Percentiles rank a stretch among this genome's conserved stretches.
Conservation (phyloP, 2,113 vertebrate genomes). For the Mellivora capensis region DNA sequence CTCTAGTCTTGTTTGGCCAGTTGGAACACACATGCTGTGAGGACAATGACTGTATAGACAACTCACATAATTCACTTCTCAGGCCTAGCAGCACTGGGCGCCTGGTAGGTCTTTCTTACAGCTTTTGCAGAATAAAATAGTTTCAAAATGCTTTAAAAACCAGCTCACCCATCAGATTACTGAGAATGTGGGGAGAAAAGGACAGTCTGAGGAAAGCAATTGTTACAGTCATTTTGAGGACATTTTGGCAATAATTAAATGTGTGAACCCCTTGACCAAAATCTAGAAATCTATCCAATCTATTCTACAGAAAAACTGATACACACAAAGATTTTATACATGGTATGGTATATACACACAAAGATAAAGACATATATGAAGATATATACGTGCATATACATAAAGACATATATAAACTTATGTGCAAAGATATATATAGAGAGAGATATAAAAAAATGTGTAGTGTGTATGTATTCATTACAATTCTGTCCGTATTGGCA, state of each 20-base stretch:
- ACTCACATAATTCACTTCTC: not conserved
- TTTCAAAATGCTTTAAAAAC: constrained; percentile 22
- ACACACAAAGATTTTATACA: not conserved
- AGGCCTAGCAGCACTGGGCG: not conserved
- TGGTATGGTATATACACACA: not conserved
- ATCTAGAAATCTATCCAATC: not conserved
- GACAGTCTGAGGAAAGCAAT: not conserved
- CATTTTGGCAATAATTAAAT: not conserved
- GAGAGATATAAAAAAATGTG: not conserved
- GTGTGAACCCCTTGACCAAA: not conserved
- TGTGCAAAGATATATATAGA: not conserved
- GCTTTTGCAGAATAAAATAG: constrained; percentile 4
- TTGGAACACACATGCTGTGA: not conserved
- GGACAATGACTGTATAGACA: not conserved
- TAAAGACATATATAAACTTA: not conserved
- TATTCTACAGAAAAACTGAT: not conserved
- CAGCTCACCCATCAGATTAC: not conserved
- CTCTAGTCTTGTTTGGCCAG: not conserved
- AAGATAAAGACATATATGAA: not conserved
- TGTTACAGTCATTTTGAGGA: not conserved
- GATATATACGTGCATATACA: not conserved
- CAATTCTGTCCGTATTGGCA: constrained; percentile 9
- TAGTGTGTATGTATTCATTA: not conserved
- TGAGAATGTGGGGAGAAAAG: not conserved
- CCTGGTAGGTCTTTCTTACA: not conserved